These are phyloP conservation scores for Hypena proboscidalis DNA, from an alignment of 2,888 invertebrate genomes.

Conservation along the genomic window DNA sequence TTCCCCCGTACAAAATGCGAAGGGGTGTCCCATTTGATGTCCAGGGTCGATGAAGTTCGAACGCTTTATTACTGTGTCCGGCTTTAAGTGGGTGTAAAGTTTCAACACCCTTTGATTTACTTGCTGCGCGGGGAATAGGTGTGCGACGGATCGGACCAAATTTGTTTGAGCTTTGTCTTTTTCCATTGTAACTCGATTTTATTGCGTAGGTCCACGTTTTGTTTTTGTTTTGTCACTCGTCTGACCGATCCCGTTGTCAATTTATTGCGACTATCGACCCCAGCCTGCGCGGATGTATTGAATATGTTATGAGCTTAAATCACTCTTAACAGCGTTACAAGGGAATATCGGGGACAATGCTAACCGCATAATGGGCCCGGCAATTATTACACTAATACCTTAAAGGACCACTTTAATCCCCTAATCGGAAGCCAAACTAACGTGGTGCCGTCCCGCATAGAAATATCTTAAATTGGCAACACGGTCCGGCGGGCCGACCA, in stretches of 20 bases:
- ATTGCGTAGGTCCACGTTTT: conserved; percentile 51
- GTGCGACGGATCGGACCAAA: conserved; percentile 65
- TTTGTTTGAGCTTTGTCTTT: conserved; percentile 71
- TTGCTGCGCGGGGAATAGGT: conserved; percentile 77
- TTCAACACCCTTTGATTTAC: conserved; percentile 86
- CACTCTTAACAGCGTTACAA: conserved; percentile 45
- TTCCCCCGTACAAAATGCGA: conserved; percentile 73
- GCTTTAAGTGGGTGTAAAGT: conserved; percentile 86
- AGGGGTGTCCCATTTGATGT: conserved; percentile 82
- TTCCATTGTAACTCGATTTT: conserved; percentile 55
- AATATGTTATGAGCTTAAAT: conserved; percentile 47
- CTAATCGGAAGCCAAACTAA: conserved; percentile 84
- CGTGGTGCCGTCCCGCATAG: conserved; percentile 83
- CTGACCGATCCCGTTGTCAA: conserved; percentile 22
- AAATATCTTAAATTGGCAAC: conserved; percentile 85
- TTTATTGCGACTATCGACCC: conserved; percentile 23
- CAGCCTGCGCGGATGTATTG: conserved; percentile 10
- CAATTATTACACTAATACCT: conserved; percentile 83
- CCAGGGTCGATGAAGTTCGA: conserved; percentile 81
- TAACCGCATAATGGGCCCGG: conserved; percentile 75
- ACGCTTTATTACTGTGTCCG: conserved; percentile 85
- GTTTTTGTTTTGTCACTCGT: conserved; percentile 44
- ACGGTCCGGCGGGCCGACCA: conserved; percentile 83
- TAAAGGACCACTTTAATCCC: conserved; percentile 83
- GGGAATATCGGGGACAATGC: conserved; percentile 63